These are phyloP conservation scores for Casuarius casuarius DNA, from an alignment of 2,113 vertebrate genomes.

Conservation along the genomic window DNA sequence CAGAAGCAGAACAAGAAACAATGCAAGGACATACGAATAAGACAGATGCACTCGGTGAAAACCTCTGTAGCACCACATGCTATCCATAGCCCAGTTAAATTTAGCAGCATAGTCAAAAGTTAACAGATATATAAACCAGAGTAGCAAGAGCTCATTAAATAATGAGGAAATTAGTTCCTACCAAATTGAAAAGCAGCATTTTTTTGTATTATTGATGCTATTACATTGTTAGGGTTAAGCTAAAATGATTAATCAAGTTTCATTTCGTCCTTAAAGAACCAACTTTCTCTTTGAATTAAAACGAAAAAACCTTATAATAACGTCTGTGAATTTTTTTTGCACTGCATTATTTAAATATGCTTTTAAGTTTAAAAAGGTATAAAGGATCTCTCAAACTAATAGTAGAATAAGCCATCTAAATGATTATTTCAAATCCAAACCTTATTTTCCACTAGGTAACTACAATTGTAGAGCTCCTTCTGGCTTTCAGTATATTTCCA, in stretches of 20 bases:
- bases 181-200: not conserved
- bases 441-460: not conserved
- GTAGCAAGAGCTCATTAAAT: not conserved
- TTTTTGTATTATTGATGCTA: not conserved
- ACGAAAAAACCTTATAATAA: not conserved
- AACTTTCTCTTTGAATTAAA: not conserved
- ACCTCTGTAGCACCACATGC: not conserved
- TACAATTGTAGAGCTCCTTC: not conserved
- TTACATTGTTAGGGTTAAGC: not conserved
- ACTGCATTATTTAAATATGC: not conserved
- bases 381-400: not conserved
- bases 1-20: not conserved
- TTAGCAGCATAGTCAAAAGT: not conserved
- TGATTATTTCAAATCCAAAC: not conserved
- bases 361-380: not conserved
- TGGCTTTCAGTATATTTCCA: conserved; percentile 5
- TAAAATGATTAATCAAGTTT: not conserved
- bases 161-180: not conserved
- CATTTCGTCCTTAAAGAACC: not conserved
- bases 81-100: not conserved
- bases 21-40: not conserved
- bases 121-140: rapidly evolving
- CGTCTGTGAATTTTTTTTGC: not conserved
- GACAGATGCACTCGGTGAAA: rapidly evolving
- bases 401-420: not conserved